phyloP scores from a whole-genome alignment of 2,888 invertebrate genomes.

The Lymantria monacha region DNA sequence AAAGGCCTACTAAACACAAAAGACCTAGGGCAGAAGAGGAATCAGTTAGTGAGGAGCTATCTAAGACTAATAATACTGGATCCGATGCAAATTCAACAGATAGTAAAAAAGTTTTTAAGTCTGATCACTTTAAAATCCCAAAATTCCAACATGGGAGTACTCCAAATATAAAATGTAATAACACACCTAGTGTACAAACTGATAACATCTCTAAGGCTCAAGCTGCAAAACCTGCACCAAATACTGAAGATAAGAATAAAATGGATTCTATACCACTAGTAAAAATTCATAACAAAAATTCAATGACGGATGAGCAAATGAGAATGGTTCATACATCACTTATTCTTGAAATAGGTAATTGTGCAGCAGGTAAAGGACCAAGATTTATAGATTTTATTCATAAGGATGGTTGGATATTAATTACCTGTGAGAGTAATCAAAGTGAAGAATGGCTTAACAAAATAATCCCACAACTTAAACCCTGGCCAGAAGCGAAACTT shows the following conservation, averaged over 20 bases:
- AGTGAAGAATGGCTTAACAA: slow-evolving; percentile 4
- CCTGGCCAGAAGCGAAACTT: slow-evolving; percentile 8
- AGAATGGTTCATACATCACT: slow-evolving; percentile 2
- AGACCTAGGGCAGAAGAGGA: neutral
- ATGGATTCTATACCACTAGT: neutral
- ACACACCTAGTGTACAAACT: neutral
- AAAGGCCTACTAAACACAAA: neutral
- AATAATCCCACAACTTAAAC: slow-evolving; percentile 3
- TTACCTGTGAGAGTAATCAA: slow-evolving; percentile 4
- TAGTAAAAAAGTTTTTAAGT: neutral
- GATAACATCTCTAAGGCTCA: neutral
- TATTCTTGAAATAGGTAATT: slow-evolving; percentile 2
- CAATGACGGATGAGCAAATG: slow-evolving; percentile 4
- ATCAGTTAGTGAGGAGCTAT: neutral
- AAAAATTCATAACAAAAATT: slow-evolving; percentile 1
- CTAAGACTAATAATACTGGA: neutral
- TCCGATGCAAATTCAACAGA: neutral
- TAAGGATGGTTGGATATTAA: slow-evolving; percentile 1
- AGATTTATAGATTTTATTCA: neutral
- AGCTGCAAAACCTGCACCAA: neutral
- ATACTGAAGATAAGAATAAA: neutral
- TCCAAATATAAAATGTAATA: neutral
- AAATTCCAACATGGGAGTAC: too few relatives aligned
- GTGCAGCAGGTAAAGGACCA: slow-evolving; percentile 1
- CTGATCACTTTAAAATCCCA: too few relatives aligned